Percentiles rank a stretch among this genome's conserved stretches.
These are phyloP conservation scores for Microchirus variegatus DNA, from an alignment of 2,797 vertebrate species.

Conservation along the genomic window DNA sequence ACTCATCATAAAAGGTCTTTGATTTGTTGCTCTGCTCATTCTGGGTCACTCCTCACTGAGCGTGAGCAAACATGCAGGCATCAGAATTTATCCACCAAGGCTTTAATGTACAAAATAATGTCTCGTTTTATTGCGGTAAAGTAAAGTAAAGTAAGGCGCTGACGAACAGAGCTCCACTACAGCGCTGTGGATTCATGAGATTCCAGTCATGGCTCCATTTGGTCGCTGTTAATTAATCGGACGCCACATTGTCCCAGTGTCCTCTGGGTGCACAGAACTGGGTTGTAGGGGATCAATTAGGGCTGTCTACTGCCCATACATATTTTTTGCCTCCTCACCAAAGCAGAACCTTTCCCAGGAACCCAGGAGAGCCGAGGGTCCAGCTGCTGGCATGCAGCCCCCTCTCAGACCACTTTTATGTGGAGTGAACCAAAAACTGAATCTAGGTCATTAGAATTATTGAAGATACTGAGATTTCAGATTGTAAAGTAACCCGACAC, in stretches of 20 bases:
- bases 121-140: neutral
- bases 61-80: too few species aligned
- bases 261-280: slow-evolving; percentile 19
- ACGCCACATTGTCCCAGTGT: slow-evolving; percentile 6
- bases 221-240: slow-evolving; percentile 1
- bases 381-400: slow-evolving; percentile 59
- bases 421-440: slow-evolving; percentile 37
- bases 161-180: neutral
- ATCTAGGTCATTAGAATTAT: too few species aligned
- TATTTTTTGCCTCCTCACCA: neutral
- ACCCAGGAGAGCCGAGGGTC: slow-evolving; percentile 49
- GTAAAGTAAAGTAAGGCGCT: neutral
- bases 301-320: slow-evolving; percentile 23
- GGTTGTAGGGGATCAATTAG: slow-evolving; percentile 32
- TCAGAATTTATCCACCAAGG: too few species aligned
- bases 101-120: neutral
- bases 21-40: too few species aligned
- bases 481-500: too few species aligned
- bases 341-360: slow-evolving; percentile 23
- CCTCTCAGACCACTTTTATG: slow-evolving; percentile 27
- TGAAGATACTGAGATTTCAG: too few species aligned
- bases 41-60: too few species aligned
- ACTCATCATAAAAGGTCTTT: too few species aligned
- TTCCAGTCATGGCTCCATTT: slow-evolving; percentile 9
- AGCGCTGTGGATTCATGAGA: neutral